phyloP scores from a whole-genome alignment of 1,140 invertebrate genomes.

The Heliconius himera region DNA sequence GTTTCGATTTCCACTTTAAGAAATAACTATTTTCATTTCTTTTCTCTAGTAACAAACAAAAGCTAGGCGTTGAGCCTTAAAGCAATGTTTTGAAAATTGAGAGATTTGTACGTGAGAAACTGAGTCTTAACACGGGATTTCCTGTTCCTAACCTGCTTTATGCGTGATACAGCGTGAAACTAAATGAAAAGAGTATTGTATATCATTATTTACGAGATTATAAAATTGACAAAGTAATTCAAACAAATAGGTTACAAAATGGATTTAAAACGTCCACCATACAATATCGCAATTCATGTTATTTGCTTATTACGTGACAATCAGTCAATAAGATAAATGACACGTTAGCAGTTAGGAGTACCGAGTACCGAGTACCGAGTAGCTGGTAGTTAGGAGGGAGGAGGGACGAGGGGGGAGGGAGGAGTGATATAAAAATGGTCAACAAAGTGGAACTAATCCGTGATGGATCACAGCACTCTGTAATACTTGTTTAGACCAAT shows the following conservation, averaged over 20 bases:
- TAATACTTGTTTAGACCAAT: background rate
- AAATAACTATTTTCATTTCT: too few relatives aligned
- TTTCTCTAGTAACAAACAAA: too few relatives aligned
- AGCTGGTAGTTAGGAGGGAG: background rate
- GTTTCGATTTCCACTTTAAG: too few relatives aligned
- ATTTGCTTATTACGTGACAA: constrained; percentile 9
- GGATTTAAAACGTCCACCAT: background rate
- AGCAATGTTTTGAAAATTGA: too few relatives aligned
- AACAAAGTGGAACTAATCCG: background rate
- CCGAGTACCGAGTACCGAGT: background rate
- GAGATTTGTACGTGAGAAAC: too few relatives aligned
- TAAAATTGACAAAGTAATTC: background rate
- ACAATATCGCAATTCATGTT: background rate
- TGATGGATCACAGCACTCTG: background rate
- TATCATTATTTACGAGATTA: background rate
- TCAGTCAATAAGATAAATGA: constrained; percentile 5
- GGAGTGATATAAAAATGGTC: background rate
- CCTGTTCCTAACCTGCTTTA: too few relatives aligned
- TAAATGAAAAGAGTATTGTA: background rate
- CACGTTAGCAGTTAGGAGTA: background rate
- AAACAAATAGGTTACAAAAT: background rate
- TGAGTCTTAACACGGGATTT: background rate
- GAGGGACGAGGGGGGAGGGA: too few relatives aligned
- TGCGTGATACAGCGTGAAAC: too few relatives aligned
- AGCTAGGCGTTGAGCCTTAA: too few relatives aligned